Evolutionary conservation across 1,140 invertebrate species (phyloP), one percentile per base, ranked within the genome.

Genomic region (Caligus rogercresseyi): DNA sequence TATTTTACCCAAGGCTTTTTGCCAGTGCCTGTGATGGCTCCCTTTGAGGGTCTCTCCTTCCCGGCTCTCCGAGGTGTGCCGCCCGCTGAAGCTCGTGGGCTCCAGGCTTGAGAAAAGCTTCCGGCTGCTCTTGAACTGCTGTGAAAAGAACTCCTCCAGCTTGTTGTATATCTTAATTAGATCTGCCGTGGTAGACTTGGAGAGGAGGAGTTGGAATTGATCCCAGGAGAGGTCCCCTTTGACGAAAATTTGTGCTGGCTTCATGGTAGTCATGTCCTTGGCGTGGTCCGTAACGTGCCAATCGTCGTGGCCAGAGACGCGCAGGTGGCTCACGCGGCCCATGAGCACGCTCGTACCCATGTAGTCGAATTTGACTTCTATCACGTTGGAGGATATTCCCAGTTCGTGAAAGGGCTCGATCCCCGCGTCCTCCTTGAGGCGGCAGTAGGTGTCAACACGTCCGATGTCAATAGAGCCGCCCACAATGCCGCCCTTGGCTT

Each of bases 151-250:
- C 76, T 97, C 92, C 69, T 96, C 91, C 7, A 96, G 76, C 72
- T 95, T 95, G 60, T 87, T 84, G 70, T 87, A 89, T 86, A 97
- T 95, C 76, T 96, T 96, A 1, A 96, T 75, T 19, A 97, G 75
- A 75, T 98, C 93, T 0, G 91, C 89, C 0, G 91, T 96, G 0
- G 93, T 96, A 21, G 90, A 94, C 73, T 92, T 87, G 15, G 87
- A 91, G 68, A 98, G 95, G 80, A 96, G 85, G 20, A 96, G 79
- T 76, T 98, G 92, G 14, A 94, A 78, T 72, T 94, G 89, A 70
- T 95, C 89, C 93, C 92, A 98, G 51, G 79, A 80, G 31, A 98
- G 75, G 68, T 89, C 86, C 16, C 90, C 89, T 72, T 95, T 87
- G 69, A 93, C 85, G 70, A 95, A 89, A 69, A 96, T 89, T 67